Evolutionary conservation across 2,797 vertebrate species (phyloP).

Genomic region (Eutrigla gurnardus): DNA sequence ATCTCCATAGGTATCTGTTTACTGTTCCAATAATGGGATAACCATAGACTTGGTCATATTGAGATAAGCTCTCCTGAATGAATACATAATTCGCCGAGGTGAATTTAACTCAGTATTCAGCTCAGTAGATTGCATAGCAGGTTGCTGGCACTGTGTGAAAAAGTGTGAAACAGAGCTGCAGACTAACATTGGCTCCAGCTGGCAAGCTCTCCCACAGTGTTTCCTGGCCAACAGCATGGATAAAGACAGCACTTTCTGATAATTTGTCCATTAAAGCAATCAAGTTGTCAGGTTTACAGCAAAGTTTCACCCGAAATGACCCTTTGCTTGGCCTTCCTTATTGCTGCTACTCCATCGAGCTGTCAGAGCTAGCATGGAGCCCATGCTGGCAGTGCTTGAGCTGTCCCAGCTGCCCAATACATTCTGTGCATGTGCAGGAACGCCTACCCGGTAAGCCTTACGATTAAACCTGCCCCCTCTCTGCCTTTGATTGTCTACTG

Average conservation of each 20-base stretch:
- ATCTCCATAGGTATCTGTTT: conserved; percentile 62
- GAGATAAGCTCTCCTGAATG: conserved; percentile 48
- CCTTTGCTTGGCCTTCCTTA: background rate
- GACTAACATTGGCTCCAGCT: conserved; percentile 56
- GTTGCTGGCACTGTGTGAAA: conserved; percentile 53
- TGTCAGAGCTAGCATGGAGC: background rate
- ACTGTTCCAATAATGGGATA: conserved; percentile 43
- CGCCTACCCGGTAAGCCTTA: background rate
- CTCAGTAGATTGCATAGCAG: conserved; percentile 48
- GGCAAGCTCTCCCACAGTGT: conserved; percentile 40
- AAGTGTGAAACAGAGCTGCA: conserved; percentile 48
- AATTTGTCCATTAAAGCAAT: background rate
- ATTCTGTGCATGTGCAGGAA: background rate
- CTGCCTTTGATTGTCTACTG: background rate
- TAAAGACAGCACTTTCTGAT: conserved; percentile 8
- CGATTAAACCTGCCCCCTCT: background rate
- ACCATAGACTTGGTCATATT: conserved; percentile 20
- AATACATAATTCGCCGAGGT: conserved; percentile 61
- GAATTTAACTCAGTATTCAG: conserved; percentile 50
- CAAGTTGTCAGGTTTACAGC: background rate
- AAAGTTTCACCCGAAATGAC: background rate
- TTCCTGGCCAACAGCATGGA: conserved; percentile 15
- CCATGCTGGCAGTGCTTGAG: background rate
- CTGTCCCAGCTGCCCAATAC: background rate
- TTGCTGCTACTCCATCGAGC: background rate